Evolutionary conservation across 2,888 invertebrate genomes (phyloP).

Genomic region (Marasmarcha lunaedactyla): DNA sequence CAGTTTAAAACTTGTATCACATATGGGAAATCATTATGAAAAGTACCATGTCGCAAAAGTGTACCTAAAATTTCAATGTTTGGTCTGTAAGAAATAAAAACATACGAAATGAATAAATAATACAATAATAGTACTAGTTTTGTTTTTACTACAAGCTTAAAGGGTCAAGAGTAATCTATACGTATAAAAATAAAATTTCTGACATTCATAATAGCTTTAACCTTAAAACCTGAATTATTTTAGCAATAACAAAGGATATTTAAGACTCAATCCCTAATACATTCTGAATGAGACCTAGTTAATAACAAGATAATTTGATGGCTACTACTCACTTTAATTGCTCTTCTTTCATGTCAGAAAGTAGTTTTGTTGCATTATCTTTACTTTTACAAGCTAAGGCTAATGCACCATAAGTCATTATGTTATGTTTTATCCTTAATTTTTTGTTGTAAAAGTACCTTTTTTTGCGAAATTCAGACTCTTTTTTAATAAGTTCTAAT

Average conservation of each 20-base stretch:
- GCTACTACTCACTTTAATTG: constrained; percentile 76
- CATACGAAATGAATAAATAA: too few relatives aligned
- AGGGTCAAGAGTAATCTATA: too few relatives aligned
- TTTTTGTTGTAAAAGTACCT: constrained; percentile 45
- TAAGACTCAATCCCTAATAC: too few relatives aligned
- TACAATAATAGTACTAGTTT: too few relatives aligned
- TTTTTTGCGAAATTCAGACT: constrained; percentile 39
- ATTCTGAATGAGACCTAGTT: too few relatives aligned
- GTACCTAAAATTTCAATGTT: constrained; percentile 83
- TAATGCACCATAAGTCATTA: constrained; percentile 88
- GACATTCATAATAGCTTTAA: too few relatives aligned
- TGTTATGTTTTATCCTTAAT: constrained; percentile 71
- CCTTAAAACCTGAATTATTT: too few relatives aligned
- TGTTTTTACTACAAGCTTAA: too few relatives aligned
- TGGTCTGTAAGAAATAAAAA: constrained; percentile 62
- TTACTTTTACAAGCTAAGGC: constrained; percentile 81
- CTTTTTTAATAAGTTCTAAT: constrained; percentile 62
- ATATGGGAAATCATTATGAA: constrained; percentile 72
- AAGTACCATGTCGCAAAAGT: constrained; percentile 76
- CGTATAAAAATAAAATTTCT: too few relatives aligned
- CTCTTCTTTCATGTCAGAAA: constrained; percentile 77
- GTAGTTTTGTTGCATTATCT: constrained; percentile 73
- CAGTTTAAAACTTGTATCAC: constrained; percentile 77
- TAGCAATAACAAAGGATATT: too few relatives aligned
- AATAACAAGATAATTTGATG: too few relatives aligned